Base-by-base conservation (phyloP, 2,113 vertebrate genomes). In the Coracopsis vasa region DNA sequence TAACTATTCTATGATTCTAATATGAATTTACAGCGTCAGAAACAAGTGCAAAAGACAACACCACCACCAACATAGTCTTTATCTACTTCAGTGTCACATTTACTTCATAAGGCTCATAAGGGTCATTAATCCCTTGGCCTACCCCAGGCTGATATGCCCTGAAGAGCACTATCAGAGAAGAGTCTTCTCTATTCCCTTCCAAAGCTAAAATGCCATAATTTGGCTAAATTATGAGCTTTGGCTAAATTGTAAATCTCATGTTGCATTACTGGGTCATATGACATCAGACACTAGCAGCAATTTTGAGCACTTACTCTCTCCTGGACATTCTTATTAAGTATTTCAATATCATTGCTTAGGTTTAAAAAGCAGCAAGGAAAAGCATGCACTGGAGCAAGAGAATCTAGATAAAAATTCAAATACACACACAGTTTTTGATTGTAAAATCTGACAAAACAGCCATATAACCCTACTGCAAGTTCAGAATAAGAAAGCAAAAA, bases 221-320 rank as follows among this genome's bases (percentile, higher is more conserved):
- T 71, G 42, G 13, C 45, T 64, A 58, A 80, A 33, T 53, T 29
- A 53, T 29, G 28, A 53, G 51, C 89, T 66, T 39, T 67, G 39
- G 15, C 45, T 64, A 53, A 80, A 33, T 10, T 45, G 10, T 1
- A 2, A 78, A 31, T 28, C 41, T 28, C 0, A 0, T 3, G 19
- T 53, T 51, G 42, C 23, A 72, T 41, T 45, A 56, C 0, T 39
- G 17, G 10, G 45, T 14, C 69, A 80, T 15, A 13, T 1, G 42
- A 65, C 6, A 31, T 28, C 33, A 73, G 50, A 84, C 1, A 8
- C 25, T 10, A 70, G 33, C 1, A 73, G 47, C 10, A 31, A 44
- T 66, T 91, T 77, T 56, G 6, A 2, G 1, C 13, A 12, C 6
- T 21, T 69, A 69, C 7, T 51, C 10, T 58, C 37, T 75, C 39